Percentiles rank a stretch among this genome's conserved stretches.
These are phyloP conservation scores for Melozone crissalis DNA, from an alignment of 2,113 vertebrate species.

Conservation along the genomic window DNA sequence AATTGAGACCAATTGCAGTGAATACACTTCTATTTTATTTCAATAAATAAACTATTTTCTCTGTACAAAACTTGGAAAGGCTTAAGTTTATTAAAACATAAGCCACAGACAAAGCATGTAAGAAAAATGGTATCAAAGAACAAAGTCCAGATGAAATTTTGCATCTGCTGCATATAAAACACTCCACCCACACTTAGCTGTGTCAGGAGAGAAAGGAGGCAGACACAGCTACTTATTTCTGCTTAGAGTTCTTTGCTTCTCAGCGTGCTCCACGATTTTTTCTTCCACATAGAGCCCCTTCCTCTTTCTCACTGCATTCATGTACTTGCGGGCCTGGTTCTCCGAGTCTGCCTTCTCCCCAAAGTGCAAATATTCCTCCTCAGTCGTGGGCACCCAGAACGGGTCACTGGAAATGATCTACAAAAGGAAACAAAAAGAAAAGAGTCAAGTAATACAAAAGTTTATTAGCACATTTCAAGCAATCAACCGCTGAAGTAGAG, in stretches of 20 bases:
- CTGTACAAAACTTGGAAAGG: slow-evolving; percentile 38
- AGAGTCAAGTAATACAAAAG: neutral
- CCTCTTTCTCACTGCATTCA: slow-evolving; percentile 89
- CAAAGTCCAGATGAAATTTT: neutral
- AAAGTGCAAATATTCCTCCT: slow-evolving; percentile 97
- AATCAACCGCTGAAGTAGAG: neutral
- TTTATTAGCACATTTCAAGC: neutral
- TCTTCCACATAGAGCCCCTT: slow-evolving; percentile 96
- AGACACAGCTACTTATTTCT: slow-evolving; percentile 85
- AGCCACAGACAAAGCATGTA: neutral
- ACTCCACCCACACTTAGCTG: neutral
- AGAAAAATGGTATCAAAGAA: slow-evolving; percentile 1
- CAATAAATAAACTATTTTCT: slow-evolving; percentile 15
- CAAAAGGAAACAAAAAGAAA: neutral
- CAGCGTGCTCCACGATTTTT: slow-evolving; percentile 93
- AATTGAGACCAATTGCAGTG: neutral
- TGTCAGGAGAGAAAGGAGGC: neutral
- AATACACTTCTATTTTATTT: neutral
- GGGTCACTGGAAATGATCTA: slow-evolving; percentile 92
- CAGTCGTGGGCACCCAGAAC: slow-evolving; percentile 95
- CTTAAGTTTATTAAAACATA: slow-evolving; percentile 49
- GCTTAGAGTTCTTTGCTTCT: slow-evolving; percentile 95
- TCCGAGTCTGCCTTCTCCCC: slow-evolving; percentile 94
- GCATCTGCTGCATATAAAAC: slow-evolving; percentile 3
- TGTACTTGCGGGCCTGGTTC: slow-evolving; percentile 94